Evolutionary conservation across 1,140 invertebrate species (phyloP).

Genomic region (Cotesia vestalis): DNA sequence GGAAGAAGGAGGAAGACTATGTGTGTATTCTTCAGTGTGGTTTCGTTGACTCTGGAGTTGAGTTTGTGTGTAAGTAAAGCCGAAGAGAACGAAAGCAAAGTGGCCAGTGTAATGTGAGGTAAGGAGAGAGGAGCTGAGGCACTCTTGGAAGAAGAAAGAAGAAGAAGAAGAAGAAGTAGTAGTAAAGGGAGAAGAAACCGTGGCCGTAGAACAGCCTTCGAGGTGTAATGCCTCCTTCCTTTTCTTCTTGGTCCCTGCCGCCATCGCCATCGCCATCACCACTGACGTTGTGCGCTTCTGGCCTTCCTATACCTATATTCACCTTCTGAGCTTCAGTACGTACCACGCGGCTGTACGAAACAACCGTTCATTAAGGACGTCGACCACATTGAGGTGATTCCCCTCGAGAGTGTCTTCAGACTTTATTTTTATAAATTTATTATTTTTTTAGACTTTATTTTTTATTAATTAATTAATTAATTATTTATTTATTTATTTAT

Average conservation of each 20-base stretch:
- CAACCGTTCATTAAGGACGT: constrained; percentile 59
- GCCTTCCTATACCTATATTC: constrained; percentile 53
- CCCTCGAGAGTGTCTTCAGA: constrained; percentile 13
- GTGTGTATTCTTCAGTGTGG: background rate
- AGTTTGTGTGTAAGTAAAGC: background rate
- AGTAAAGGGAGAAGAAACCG: constrained; percentile 25
- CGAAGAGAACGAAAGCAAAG: constrained; percentile 35
- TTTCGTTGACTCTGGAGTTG: background rate
- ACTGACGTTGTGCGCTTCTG: constrained; percentile 19
- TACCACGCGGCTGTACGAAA: constrained; percentile 65
- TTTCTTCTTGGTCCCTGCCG: constrained; percentile 12
- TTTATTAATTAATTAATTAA: background rate
- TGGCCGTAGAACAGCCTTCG: constrained; percentile 2
- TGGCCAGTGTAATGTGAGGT: constrained; percentile 28
- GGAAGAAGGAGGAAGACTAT: constrained; percentile 8
- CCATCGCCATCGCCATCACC: constrained; percentile 10
- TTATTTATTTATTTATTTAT: background rate
- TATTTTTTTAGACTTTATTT: no score
- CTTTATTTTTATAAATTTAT: background rate
- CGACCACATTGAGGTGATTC: constrained; percentile 39
- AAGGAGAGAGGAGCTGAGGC: constrained; percentile 24
- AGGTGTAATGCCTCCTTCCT: constrained; percentile 23
- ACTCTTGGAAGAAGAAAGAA: constrained; percentile 20
- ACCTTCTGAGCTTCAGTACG: constrained; percentile 60
- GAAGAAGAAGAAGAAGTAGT: constrained; percentile 27